Base-by-base conservation (phyloP, 2,797 vertebrate genomes). In the Lacerta bilineata region DNA sequence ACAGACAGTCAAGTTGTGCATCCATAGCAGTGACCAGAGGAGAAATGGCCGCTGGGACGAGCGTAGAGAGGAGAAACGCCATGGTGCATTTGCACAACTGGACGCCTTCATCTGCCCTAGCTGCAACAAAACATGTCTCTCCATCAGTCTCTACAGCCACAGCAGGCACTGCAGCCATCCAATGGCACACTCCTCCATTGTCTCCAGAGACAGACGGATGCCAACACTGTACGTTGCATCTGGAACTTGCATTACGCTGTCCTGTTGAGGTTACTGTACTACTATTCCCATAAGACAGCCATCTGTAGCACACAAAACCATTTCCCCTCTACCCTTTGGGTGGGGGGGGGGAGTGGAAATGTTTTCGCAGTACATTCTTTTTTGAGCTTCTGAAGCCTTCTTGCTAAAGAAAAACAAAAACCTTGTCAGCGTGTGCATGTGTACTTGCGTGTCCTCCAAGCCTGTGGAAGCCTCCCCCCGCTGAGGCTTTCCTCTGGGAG, bases 401-500 rank as follows among this genome's bases (percentile, higher is more conserved):
- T 0, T 0, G 82, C 74, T 39, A 86, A 36, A 50, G 39, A 74
- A 33, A 72, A 17, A 5, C 8, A 74, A 2, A 74, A 59, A 50
- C 66, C 13, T 13, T 41, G 5, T 82, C n/a, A 59, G 75, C 5
- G 59, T 85, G 83, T 46, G 25, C 68, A 69, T 61, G 75, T 46
- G 75, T 27, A 43, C 87, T 80, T 84, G 68, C 7, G 41, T 64
- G 68, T 72, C 5, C 46, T 88, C 79, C 43, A 87, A 84, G 78
- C 87, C 89, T 5, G 0, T 43, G 89, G 87, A 66, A 88, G 88
- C 29, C 90, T 94, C 87, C 33, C 91, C 90, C 50, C 71, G 50
- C 36, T 11, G 76, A 17, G 13, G 78, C 84, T 90, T 92, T 79
- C 89, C 95, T 78, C 83, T 0, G 20, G 93, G 64, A 91, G 91